Evolutionary conservation across 2,113 vertebrate genomes (phyloP), one percentile per base, ranked within the genome.

Genomic region (Passer domesticus): DNA sequence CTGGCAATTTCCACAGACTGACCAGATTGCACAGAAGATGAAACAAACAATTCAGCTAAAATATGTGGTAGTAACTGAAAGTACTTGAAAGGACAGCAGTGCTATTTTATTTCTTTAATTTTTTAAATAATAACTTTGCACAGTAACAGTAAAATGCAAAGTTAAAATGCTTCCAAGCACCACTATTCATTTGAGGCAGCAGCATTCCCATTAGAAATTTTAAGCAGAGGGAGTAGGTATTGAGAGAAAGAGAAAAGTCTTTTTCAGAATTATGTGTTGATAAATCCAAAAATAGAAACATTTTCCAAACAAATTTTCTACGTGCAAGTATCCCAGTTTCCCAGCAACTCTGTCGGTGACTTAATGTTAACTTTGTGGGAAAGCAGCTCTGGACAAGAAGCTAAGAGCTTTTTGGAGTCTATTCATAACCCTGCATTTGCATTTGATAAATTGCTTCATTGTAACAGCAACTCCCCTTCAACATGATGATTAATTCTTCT

Each of bases 391-490:
- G 72, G 63, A 70, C 62, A 85, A 86, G 68, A 66, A 83, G 35
- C 41, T 53, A 46, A 58, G 67, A 83, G 63, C 30, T 77, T 95
- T 91, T 58, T 88, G 67, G 67, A 94, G 72, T 77, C 94, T 83
- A 74, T 90, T 96, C 94, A 90, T 90, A 92, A 80, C 46, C 20
- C 49, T 66, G 37, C 49, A 90, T 87, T 95, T 91, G 93, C 92
- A 93, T 94, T 79, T 88, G 79, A 87, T 90, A 96, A 95, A 95
- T 46, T 62, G 46, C 46, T 79, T 91, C 74, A 90, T 80, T 95
- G 92, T 92, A 88, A 43, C 4, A 73, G 39, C 28, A 66, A 30
- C 37, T 23, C 35, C 12, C 41, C 60, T 87, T 77, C 72, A 92
- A 90, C 1, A 0, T 52, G 35, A 90, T 16, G 23, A 94, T 89